These are phyloP conservation scores for Capreolus pygargus DNA, from an alignment of 2,113 vertebrate genomes.

Conservation along the genomic window DNA sequence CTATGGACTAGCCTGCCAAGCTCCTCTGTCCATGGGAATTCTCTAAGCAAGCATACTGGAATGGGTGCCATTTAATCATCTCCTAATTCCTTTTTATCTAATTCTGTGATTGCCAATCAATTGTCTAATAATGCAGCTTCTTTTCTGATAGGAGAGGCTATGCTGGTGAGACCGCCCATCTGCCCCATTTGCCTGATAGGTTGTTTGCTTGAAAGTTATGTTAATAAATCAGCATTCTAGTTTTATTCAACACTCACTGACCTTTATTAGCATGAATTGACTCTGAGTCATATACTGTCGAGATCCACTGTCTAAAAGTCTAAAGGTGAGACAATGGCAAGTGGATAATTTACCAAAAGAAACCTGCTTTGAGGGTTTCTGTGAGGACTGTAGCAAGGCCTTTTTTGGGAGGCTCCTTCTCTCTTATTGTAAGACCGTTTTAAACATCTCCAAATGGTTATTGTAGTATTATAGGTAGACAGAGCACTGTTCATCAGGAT, in stretches of 20 bases:
- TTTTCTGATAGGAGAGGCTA: background rate
- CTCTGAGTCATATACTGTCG: background rate
- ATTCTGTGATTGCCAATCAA: background rate
- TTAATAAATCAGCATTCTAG: background rate
- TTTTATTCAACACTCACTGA: background rate
- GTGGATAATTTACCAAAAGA: background rate
- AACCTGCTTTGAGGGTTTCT: background rate
- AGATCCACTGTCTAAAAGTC: background rate
- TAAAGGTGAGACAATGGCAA: background rate
- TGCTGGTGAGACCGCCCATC: background rate
- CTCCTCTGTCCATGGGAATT: background rate
- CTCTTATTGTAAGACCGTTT: background rate
- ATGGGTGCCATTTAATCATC: background rate
- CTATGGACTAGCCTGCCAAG: background rate
- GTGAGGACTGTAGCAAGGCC: background rate
- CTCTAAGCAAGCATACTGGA: background rate
- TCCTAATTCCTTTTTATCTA: background rate
- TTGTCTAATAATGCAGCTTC: background rate
- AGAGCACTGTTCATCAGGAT: background rate
- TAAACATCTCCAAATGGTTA: background rate
- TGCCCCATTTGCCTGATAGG: background rate
- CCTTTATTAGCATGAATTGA: background rate
- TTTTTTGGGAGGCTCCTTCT: background rate
- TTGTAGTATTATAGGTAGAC: background rate
- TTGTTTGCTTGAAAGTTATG: background rate